Evolutionary conservation across 2,797 vertebrate species (phyloP).

Genomic region (Cacajao melanocephalus): DNA sequence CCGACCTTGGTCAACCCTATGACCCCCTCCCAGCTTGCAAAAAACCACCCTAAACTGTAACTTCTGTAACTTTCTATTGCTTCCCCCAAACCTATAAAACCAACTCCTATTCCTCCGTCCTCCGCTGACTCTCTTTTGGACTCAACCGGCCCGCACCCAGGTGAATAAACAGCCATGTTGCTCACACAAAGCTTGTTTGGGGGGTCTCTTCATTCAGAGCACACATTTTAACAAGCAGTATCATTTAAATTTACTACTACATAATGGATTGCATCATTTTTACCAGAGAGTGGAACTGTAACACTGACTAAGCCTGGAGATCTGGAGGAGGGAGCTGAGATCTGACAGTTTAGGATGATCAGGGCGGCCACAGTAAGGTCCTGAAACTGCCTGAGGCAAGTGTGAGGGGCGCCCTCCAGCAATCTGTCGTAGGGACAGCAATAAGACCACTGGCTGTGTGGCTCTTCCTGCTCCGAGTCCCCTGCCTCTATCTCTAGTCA

Average conservation of each 20-base stretch:
- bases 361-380: fast-evolving
- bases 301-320: neutral
- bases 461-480: neutral
- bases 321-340: neutral
- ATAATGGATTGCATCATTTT: neutral
- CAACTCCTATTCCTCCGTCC: no score
- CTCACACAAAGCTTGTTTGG: no score
- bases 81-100: no score
- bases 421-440: neutral
- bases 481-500: neutral
- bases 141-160: no score
- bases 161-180: no score
- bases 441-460: neutral
- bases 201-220: no score
- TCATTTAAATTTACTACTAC: neutral
- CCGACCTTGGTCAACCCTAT: no score
- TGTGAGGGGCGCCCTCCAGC: neutral
- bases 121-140: no score
- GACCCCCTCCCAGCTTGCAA: no score
- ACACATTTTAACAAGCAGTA: neutral
- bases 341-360: neutral
- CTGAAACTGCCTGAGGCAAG: neutral
- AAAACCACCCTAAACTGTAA: no score
- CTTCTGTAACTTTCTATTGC: no score
- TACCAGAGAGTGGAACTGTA: neutral